A percentile compares a stretch with the other conserved stretches of the same genome.
Evolutionary conservation across 2,113 vertebrate genomes (phyloP).

Genomic region (Peromyscus maniculatus): DNA sequence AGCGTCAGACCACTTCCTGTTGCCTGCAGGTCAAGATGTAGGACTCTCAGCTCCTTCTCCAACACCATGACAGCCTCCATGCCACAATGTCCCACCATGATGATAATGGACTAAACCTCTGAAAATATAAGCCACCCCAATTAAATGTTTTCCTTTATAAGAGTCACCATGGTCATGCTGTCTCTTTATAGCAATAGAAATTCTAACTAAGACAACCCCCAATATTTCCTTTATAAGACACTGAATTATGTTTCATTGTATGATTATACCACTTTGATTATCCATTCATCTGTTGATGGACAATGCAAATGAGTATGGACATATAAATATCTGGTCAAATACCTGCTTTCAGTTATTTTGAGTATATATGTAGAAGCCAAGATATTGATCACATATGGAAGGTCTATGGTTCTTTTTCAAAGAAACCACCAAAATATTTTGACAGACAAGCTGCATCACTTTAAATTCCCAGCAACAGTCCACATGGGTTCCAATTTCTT

Average conservation of each 20-base stretch:
- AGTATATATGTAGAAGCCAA: not conserved
- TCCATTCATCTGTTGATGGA: not conserved
- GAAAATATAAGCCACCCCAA: not conserved
- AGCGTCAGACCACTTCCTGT: not conserved
- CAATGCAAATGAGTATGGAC: not conserved
- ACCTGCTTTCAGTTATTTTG: not conserved
- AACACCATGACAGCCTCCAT: not conserved
- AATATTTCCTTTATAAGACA: not conserved
- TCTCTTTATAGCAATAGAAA: not conserved
- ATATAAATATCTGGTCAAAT: not conserved
- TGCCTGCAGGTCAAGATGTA: not conserved
- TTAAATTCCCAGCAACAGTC: not conserved
- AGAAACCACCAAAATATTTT: not conserved
- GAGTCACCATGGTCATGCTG: not conserved
- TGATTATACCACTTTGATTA: not conserved
- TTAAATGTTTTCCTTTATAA: not conserved
- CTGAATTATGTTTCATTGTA: not conserved
- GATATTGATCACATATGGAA: not conserved
- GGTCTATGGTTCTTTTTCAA: conserved; percentile 8
- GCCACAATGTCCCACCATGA: not conserved
- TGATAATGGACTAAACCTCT: not conserved
- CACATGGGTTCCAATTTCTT: not conserved
- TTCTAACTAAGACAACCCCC: not conserved
- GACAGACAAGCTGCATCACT: not conserved
- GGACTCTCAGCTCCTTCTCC: not conserved